These are phyloP conservation scores for Aeoliscus strigatus DNA, from an alignment of 2,797 vertebrate species.

Conservation along the genomic window DNA sequence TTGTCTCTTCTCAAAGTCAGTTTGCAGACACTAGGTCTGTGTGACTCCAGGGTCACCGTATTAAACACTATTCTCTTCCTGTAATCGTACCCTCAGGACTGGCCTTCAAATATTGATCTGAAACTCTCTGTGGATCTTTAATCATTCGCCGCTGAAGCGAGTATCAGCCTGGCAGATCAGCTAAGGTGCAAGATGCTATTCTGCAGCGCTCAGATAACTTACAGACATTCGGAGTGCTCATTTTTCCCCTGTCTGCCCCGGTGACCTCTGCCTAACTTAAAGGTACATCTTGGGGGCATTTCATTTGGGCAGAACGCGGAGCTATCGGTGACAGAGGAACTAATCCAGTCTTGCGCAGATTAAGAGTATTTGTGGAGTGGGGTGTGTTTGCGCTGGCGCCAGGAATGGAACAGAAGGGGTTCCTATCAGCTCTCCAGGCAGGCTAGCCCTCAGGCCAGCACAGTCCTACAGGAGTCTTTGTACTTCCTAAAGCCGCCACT, in stretches of 20 bases:
- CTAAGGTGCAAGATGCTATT: conserved; percentile 71
- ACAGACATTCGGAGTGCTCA: conserved; percentile 66
- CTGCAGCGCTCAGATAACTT: conserved; percentile 75
- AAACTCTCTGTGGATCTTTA: conserved; percentile 64
- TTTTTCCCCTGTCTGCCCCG: conserved; percentile 64
- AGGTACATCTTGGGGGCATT: conserved; percentile 80
- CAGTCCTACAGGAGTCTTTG: conserved; percentile 79
- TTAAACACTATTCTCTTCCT: conserved; percentile 39
- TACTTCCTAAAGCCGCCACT: conserved; percentile 73
- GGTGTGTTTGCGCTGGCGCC: conserved; percentile 65
- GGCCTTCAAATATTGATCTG: conserved; percentile 74
- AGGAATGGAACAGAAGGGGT: conserved; percentile 61
- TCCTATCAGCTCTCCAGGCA: conserved; percentile 79
- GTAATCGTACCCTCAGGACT: conserved; percentile 69
- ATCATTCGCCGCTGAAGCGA: conserved; percentile 45
- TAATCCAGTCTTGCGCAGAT: conserved; percentile 86
- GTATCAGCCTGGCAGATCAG: conserved; percentile 71
- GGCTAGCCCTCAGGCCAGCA: conserved; percentile 75
- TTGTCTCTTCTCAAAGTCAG: conserved; percentile 43
- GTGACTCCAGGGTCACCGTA: conserved; percentile 40
- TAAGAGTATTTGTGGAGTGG: conserved; percentile 74
- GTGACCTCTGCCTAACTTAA: conserved; percentile 80
- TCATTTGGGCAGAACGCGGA: conserved; percentile 72
- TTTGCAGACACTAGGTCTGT: conserved; percentile 21
- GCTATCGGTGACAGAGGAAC: conserved; percentile 79